Evolutionary conservation across 53 echinoderm and acorn worm species (phyloP), one percentile per base, ranked within the genome.

Genomic region (Astropecten irregularis): DNA sequence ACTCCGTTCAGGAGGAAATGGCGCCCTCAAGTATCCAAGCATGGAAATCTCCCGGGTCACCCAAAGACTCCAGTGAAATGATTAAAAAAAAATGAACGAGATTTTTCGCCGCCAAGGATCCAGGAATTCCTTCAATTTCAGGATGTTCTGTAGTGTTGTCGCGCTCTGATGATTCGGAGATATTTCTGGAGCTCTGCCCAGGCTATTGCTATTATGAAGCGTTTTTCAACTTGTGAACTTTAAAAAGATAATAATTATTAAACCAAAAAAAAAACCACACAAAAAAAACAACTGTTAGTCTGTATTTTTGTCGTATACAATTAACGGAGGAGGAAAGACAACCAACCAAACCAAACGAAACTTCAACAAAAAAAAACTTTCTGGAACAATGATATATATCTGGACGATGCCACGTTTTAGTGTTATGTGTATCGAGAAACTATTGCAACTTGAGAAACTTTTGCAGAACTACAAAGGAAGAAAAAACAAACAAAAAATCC

Each of bases 241-340:
- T 29, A 16, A n/a, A 79, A 19, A 59, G 42, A 58, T 59, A 32
- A n/a, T n/a, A n/a, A n/a, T n/a, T n/a, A n/a, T n/a, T n/a, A n/a
- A n/a, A n/a, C n/a, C n/a, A n/a, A n/a, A n/a, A n/a, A n/a, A n/a
- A n/a, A n/a, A n/a, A n/a, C n/a, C n/a, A n/a, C n/a, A n/a, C n/a
- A n/a, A n/a, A 39, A 40, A 60, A 40, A 59, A 58, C 33, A 37
- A 73, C 51, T 51, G 74, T 74, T 74, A 74, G 79, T 72, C 72
- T 72, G 72, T 79, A 79, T 79, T 60, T 76, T 79, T 79, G 79
- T 61, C 79, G 79, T 79, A 79, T 46, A 60, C 31, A 44, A 79
- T 32, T 79, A 62, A 30, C 5, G n/a, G n/a, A n/a, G n/a, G n/a
- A n/a, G n/a, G n/a, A n/a, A n/a, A n/a, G n/a, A n/a, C n/a, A n/a